These are phyloP conservation scores for Drosophila bocki DNA, from an alignment of 1,140 invertebrate genomes.

Conservation along the genomic window DNA sequence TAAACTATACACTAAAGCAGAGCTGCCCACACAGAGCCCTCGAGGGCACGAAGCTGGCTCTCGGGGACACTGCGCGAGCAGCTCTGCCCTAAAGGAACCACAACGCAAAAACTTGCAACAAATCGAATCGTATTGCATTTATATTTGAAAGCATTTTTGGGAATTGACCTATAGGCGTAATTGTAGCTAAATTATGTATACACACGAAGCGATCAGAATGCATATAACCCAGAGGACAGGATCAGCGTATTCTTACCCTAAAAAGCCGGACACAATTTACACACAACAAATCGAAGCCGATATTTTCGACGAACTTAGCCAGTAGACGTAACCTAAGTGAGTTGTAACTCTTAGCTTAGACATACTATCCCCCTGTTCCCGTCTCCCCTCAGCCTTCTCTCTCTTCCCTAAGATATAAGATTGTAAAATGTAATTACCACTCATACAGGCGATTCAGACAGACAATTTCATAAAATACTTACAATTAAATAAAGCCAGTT, in stretches of 20 bases:
- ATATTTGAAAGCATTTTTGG: conserved; percentile 79
- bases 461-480: conserved; percentile 72
- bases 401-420: conserved; percentile 57
- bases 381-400: conserved; percentile 1
- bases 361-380: conserved; percentile 3
- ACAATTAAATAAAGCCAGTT: conserved; percentile 80
- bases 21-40: not conserved
- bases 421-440: conserved; percentile 78
- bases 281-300: conserved; percentile 24
- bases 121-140: conserved; percentile 75
- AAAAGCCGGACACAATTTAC: conserved; percentile 45
- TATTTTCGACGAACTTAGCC: conserved; percentile 39
- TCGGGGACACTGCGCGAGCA: not conserved
- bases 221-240: conserved; percentile 29
- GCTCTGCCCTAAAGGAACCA: conserved; percentile 25
- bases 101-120: conserved; percentile 49
- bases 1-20: conserved; percentile 48
- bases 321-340: conserved; percentile 64
- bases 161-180: conserved; percentile 79
- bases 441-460: conserved; percentile 71
- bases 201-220: conserved; percentile 11
- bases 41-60: not conserved
- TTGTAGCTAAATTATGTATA: conserved; percentile 72
- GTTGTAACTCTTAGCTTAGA: conserved; percentile 49
- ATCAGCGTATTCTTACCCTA: conserved; percentile 21